These are phyloP conservation scores for Cyanoramphus novaezelandiae DNA, from an alignment of 2,113 vertebrate species.

Conservation along the genomic window DNA sequence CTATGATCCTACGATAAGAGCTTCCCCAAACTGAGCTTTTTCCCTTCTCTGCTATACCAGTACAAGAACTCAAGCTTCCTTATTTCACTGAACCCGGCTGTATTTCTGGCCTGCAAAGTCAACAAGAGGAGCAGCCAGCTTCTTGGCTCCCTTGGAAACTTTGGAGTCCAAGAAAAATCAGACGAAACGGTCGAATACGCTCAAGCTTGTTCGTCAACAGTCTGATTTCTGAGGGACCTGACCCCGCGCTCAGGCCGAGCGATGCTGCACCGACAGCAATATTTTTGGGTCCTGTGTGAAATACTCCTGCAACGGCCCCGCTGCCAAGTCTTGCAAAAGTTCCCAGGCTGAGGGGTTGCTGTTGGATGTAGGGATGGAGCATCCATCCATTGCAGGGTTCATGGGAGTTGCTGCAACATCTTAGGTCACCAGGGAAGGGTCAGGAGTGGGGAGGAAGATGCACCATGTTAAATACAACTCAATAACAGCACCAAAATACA, in stretches of 20 bases:
- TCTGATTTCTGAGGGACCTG: constrained; percentile 56
- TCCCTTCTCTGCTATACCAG: background rate
- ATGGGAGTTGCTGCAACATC: background rate
- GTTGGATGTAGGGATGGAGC: background rate
- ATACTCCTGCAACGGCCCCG: background rate
- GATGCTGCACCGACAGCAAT: background rate
- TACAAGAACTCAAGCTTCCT: background rate
- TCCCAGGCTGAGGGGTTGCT: constrained; percentile 47
- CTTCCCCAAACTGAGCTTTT: background rate
- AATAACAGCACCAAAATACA: background rate
- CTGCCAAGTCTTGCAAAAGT: constrained; percentile 64
- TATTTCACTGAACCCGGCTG: background rate
- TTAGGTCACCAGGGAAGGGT: background rate
- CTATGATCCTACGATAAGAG: background rate
- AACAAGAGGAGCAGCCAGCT: constrained; percentile 36
- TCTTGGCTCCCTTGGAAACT: constrained; percentile 50
- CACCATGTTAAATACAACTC: background rate
- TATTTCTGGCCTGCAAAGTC: constrained; percentile 41
- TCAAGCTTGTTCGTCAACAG: constrained; percentile 46
- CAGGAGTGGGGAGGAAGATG: background rate
- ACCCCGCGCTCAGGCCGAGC: background rate
- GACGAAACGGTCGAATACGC: constrained; percentile 14
- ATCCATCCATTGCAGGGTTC: background rate
- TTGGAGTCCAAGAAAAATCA: constrained; percentile 65
- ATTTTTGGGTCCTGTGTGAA: constrained; percentile 68